These are phyloP conservation scores for Hormiphora californensis DNA, from an alignment of 37 sponge, comb jelly and placozoan species.

Conservation along the genomic window DNA sequence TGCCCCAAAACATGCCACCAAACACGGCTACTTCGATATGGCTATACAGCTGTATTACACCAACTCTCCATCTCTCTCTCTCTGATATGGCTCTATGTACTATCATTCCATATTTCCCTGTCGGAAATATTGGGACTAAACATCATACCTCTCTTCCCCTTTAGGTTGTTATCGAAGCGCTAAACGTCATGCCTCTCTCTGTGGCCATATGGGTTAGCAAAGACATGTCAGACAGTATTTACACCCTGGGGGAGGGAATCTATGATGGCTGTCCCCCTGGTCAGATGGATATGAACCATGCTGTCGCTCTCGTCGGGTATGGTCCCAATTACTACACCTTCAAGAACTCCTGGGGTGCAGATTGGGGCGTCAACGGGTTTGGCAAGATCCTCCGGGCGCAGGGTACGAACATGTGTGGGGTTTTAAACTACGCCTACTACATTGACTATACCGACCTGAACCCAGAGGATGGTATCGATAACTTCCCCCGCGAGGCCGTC, in stretches of 20 bases:
- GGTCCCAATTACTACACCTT: slow-evolving; percentile 22
- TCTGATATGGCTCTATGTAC: too few species aligned
- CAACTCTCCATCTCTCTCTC: too few species aligned
- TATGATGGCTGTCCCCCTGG: neutral
- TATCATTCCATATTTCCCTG: too few species aligned
- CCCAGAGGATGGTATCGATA: neutral
- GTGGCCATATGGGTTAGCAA: neutral
- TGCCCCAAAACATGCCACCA: too few species aligned
- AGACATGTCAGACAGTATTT: neutral
- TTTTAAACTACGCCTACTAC: neutral
- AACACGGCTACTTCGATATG: too few species aligned
- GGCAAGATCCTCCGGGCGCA: neutral
- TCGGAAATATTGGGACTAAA: too few species aligned
- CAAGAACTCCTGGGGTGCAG: slow-evolving; percentile 43
- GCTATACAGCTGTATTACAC: too few species aligned
- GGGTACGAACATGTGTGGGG: slow-evolving; percentile 41
- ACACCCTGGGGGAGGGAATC: neutral
- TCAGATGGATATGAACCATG: neutral
- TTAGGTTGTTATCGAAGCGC: neutral
- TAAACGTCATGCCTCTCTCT: slow-evolving; percentile 2
- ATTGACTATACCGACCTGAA: neutral
- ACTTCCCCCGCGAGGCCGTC: neutral
- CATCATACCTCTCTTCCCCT: too few species aligned
- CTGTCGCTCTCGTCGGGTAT: neutral
- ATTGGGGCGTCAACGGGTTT: slow-evolving; percentile 46